Conservation (phyloP, 2,888 invertebrate species). For the Mylabris sibirica region DNA sequence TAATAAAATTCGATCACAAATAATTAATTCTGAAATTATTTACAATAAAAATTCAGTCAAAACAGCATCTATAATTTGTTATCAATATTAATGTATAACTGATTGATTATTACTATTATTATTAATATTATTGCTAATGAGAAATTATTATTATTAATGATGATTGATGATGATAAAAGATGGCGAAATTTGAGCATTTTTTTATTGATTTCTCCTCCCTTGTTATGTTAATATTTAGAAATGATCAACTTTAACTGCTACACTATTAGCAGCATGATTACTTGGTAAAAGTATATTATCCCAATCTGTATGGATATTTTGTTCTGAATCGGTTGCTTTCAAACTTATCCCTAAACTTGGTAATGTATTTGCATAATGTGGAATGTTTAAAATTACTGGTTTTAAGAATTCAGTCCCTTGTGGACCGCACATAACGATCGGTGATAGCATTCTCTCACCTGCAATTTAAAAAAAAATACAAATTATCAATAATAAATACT, state of each 20-base stretch:
- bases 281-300: conserved; percentile 85
- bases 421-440: conserved; percentile 96
- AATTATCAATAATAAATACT: conserved; percentile 14
- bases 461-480: conserved; percentile 45
- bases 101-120: too few relatives aligned
- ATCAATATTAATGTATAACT: too few relatives aligned
- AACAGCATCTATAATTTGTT: background rate
- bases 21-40: background rate
- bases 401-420: conserved; percentile 88
- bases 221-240: conserved; percentile 66
- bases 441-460: conserved; percentile 95
- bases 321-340: conserved; percentile 82
- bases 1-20: conserved; percentile 4
- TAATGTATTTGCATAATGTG: conserved; percentile 83
- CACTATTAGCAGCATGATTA: conserved; percentile 84
- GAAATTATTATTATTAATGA: background rate
- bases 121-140: background rate
- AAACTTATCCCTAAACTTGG: conserved; percentile 79
- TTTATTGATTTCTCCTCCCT: conserved; percentile 18
- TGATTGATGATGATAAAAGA: background rate
- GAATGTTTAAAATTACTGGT: conserved; percentile 90
- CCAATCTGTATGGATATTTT: conserved; percentile 85
- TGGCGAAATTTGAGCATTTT: conserved; percentile 34
- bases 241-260: conserved; percentile 91
- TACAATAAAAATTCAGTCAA: background rate